Base-by-base conservation (phyloP, 2,797 vertebrate genomes). In the Chromobotia macracanthus region DNA sequence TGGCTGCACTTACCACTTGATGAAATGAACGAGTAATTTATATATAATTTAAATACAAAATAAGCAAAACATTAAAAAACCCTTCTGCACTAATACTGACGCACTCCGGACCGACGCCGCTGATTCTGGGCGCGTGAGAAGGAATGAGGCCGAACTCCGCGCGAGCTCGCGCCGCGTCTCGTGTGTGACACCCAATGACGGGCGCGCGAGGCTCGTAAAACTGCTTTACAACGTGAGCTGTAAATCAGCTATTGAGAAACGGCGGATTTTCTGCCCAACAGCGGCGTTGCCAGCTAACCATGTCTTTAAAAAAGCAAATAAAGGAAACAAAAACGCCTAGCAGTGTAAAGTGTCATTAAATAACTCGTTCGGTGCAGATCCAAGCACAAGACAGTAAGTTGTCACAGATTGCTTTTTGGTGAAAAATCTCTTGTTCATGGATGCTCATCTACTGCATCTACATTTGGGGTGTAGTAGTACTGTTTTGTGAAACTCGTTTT, bases 181-280 rank as follows among this genome's bases (percentile, higher is more conserved):
- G 25, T 65, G 74, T 72, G 55, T 67, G 58, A 68, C 51, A 60
- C 74, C 83, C 83, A 84, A 84, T 84, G 83, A 82, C 77, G 66
- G 84, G 18, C 77, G 80, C 74, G 82, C 84, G 82, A 86, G 82
- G 77, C 84, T 86, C 82, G 84, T 86, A 86, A 86, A 84, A 66
- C 46, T 18, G 46, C 74, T 85, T 86, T 78, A 86, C 84, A 84
- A 80, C 82, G 73, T 72, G 48, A 73, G 84, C 80, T 86, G 84
- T 86, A 86, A 86, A 86, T 86, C 84, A 82, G 55, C 67, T 51
- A 46, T 11, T 60, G 72, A 75, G 77, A 84, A 84, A 84, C 74
- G 46, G 67, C 77, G 61, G 73, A 71, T 81, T 79, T 79, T 72
- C 55, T 58, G 35, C 75, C 25, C 60, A 77, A 80, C 80, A 80